phyloP scores from a whole-genome alignment of 2,888 invertebrate genomes.

The Liposcelis brunnea region DNA sequence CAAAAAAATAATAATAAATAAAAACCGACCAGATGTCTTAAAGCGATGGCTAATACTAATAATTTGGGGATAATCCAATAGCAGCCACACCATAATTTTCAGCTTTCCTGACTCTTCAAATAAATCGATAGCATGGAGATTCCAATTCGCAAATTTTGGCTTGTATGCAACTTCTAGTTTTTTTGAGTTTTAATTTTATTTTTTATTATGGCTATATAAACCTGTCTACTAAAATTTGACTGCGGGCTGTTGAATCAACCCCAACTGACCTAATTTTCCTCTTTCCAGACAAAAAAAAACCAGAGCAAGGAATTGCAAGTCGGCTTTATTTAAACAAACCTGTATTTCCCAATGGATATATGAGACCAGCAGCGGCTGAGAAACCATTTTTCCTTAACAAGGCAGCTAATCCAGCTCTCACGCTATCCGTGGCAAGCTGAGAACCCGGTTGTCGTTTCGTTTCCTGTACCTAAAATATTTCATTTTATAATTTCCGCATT shows the following conservation, averaged over 20 bases:
- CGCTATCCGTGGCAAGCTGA: conserved; percentile 27
- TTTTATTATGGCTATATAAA: too few species aligned
- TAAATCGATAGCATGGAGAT: too few species aligned
- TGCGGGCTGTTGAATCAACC: too few species aligned
- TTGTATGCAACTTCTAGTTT: too few species aligned
- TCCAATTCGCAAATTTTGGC: too few species aligned
- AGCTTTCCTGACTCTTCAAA: too few species aligned
- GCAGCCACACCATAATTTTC: too few species aligned
- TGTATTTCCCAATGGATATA: conserved; percentile 11
- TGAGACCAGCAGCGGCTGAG: conserved; percentile 14
- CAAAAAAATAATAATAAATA: conserved; percentile 5
- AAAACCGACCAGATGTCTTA: neutral
- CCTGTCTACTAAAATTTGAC: too few species aligned
- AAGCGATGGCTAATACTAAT: neutral
- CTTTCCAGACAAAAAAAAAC: conserved; percentile 9
- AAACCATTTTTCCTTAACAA: conserved; percentile 32
- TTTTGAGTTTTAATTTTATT: too few species aligned
- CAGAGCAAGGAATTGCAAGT: conserved; percentile 2
- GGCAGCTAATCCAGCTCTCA: conserved; percentile 31
- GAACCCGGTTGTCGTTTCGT: neutral
- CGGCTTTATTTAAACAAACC: neutral
- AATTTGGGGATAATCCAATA: too few species aligned
- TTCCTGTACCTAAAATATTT: neutral
- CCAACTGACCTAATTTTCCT: too few species aligned
- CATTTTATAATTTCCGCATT: neutral